Percentiles rank a stretch among this genome's conserved stretches.
Conservation (phyloP, 2,797 vertebrate species). For the Lepus townsendii region DNA sequence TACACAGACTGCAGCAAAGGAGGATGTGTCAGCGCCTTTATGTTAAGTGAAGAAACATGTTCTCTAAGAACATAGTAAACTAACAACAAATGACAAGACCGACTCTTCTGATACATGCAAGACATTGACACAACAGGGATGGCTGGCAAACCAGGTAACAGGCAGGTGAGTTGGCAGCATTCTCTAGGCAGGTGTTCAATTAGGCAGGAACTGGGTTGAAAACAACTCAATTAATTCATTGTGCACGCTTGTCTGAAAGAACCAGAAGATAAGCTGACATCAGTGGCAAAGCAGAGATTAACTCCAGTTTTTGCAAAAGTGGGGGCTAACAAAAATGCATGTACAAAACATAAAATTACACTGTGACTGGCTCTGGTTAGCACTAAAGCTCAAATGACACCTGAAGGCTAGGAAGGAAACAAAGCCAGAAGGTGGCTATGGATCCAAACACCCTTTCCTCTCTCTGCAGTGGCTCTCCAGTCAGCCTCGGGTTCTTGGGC, state of each 20-base stretch:
- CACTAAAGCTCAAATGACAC: neutral
- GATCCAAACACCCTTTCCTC: neutral
- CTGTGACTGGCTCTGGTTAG: neutral
- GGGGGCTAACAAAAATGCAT: neutral
- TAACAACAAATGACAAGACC: slow-evolving; percentile 46
- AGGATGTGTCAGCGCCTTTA: neutral
- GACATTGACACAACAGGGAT: neutral
- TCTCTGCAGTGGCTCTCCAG: neutral
- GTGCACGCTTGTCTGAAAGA: slow-evolving; percentile 27
- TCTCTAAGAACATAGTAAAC: neutral
- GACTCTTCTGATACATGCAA: slow-evolving; percentile 21
- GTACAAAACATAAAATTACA: neutral
- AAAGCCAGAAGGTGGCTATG: neutral
- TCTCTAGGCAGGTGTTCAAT: slow-evolving; percentile 49
- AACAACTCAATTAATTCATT: slow-evolving; percentile 58
- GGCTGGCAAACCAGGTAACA: slow-evolving; percentile 37
- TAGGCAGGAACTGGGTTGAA: slow-evolving; percentile 33
- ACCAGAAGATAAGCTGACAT: neutral
- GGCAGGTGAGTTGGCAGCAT: neutral
- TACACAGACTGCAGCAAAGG: neutral
- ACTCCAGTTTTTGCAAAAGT: neutral
- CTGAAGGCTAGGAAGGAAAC: slow-evolving; percentile 11
- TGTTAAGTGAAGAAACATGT: neutral
- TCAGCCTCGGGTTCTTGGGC: accelerated
- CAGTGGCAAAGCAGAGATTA: neutral